Evolutionary conservation across 2,888 invertebrate genomes (phyloP), one percentile per base, ranked within the genome.

Genomic region (Drosophila meridiana): DNA sequence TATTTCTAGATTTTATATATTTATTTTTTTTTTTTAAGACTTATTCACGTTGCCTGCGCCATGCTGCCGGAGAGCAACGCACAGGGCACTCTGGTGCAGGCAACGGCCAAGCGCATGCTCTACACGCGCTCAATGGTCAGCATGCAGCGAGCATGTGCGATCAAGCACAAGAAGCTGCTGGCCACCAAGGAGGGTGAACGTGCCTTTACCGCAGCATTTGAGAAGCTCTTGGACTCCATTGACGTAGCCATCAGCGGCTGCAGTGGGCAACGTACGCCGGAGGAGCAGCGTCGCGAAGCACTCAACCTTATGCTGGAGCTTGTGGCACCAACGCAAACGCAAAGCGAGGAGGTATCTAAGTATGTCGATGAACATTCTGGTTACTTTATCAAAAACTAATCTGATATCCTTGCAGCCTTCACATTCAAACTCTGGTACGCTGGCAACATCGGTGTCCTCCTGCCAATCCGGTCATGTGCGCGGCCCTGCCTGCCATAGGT

Each of bases 341-440:
- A 92, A 78, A 90, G 92, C 61, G 92, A 93, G 73, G 92, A 91
- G 52, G 91, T 91, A 9, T 92, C 93, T 20, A 93, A 91, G 92
- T 93, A 80, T 77, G 80, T 69, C 7, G 7, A 38, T 14, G 13
- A 47, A 8, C 40, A 50, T 45, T 32, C 28, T 47, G 43, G 0
- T 26, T 11, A 14, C 4, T 45, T 20, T 20, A 20, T 20, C 20
- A 20, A 20, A 1, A 20, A 20, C 20, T 20, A 20, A 20, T 20
- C 20, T 20, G 20, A 20, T 20, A 20, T 20, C 20, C 20, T 20
- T 64, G 36, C 26, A 93, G 93, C 56, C 80, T 93, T 13, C 92
- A 93, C 64, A 90, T 93, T 14, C 91, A 93, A 47, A 80, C 91
- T 0, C 73, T 93, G n/a, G 81, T 92, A 34, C 80, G 87, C 4